phyloP scores from a whole-genome alignment of 1,140 invertebrate species.

The Cyphomyrmex costatus region DNA sequence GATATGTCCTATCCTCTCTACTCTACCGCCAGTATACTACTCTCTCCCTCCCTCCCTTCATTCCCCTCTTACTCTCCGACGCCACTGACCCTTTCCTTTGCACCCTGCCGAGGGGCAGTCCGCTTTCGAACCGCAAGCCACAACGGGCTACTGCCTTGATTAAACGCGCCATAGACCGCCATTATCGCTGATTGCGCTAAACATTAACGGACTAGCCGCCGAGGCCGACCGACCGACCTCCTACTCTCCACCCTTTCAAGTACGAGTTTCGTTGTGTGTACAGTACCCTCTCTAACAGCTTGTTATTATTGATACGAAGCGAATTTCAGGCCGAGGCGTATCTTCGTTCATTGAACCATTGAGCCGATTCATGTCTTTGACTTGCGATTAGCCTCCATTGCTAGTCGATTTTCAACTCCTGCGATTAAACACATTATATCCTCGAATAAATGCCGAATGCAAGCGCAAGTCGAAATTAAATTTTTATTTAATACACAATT shows the following conservation, averaged over 20 bases:
- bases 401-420: neutral
- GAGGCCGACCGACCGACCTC: constrained; percentile 69
- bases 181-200: constrained; percentile 88
- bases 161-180: constrained; percentile 87
- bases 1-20: constrained; percentile 79
- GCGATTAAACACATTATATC: neutral
- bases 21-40: constrained; percentile 15
- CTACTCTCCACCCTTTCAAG: constrained; percentile 67
- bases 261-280: constrained; percentile 52
- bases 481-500: neutral
- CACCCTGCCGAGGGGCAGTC: constrained; percentile 77
- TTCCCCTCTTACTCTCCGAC: constrained; percentile 27
- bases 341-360: neutral
- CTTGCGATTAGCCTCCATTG: neutral
- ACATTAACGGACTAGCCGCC: constrained; percentile 85
- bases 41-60: constrained; percentile 53
- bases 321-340: constrained; percentile 16
- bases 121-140: constrained; percentile 85
- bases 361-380: constrained; percentile 11
- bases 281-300: constrained; percentile 71
- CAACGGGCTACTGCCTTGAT: constrained; percentile 87
- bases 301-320: constrained; percentile 75
- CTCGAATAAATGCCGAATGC: constrained; percentile 10
- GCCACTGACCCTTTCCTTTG: constrained; percentile 83
- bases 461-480: neutral